phyloP scores from a whole-genome alignment of 2,113 vertebrate genomes.

The Corythaixoides concolor region DNA sequence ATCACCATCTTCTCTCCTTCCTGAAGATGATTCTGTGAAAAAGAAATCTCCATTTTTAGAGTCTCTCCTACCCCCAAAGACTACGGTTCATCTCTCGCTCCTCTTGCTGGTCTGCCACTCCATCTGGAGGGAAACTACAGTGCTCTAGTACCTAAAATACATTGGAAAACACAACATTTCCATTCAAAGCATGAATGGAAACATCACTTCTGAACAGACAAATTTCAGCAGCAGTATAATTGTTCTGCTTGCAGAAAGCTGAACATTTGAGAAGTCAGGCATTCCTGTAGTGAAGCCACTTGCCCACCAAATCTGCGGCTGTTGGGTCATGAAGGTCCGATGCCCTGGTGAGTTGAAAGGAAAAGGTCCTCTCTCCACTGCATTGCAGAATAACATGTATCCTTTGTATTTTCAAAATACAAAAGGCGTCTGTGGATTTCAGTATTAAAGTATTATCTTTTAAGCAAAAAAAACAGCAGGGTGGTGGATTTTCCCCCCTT shows the following conservation, averaged over 20 bases:
- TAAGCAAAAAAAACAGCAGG: neutral
- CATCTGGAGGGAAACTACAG: neutral
- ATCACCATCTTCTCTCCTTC: neutral
- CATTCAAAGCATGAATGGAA: neutral
- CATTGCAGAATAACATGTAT: neutral
- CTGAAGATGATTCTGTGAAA: neutral
- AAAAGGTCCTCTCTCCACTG: neutral
- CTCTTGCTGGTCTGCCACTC: neutral
- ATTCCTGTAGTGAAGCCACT: neutral
- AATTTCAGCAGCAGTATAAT: neutral
- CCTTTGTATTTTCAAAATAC: neutral
- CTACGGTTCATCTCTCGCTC: neutral
- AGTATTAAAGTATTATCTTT: neutral
- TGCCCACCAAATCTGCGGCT: neutral
- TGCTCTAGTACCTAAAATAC: neutral
- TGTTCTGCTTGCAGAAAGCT: neutral
- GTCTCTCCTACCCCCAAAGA: neutral
- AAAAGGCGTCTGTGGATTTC: neutral
- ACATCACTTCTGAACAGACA: fast-evolving
- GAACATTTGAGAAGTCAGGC: neutral
- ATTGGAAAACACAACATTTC: neutral
- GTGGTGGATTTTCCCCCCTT: neutral
- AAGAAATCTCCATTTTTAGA: neutral
- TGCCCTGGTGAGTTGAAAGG: neutral
- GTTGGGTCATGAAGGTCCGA: neutral